phyloP scores from a whole-genome alignment of 2,888 invertebrate genomes.

The Diarsia rubi region DNA sequence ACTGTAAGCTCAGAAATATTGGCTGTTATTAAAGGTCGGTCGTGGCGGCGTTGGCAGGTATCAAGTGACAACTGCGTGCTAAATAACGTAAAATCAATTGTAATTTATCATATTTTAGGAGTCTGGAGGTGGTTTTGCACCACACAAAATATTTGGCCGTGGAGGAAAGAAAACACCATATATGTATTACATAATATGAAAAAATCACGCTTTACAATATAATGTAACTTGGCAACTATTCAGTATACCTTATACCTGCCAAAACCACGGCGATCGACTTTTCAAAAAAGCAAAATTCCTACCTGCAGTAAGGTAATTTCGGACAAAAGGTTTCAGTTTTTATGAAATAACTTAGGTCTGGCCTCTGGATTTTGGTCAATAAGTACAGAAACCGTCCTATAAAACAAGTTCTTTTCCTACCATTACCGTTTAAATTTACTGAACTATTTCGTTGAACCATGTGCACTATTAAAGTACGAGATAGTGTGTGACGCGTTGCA shows the following conservation, averaged over 20 bases:
- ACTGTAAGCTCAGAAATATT: background rate
- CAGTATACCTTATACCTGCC: background rate
- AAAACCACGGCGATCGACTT: background rate
- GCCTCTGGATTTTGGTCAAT: background rate
- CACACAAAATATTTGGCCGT: background rate
- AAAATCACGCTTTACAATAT: background rate
- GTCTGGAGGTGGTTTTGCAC: background rate
- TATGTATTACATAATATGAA: background rate
- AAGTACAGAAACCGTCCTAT: background rate
- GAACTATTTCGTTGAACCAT: slow-evolving; percentile 15
- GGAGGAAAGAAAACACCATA: background rate
- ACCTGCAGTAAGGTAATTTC: background rate
- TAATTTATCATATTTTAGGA: background rate
- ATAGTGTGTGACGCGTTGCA: background rate
- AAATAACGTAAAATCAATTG: background rate
- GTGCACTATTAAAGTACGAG: slow-evolving; percentile 42
- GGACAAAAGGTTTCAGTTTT: background rate
- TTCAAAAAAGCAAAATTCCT: background rate
- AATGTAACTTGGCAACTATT: background rate
- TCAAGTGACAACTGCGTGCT: background rate
- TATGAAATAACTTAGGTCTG: background rate
- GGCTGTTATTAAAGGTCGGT: background rate
- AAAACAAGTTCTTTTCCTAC: background rate
- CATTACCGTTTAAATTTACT: slow-evolving; percentile 3
- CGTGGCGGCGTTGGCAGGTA: background rate